Conservation (phyloP, 2,113 vertebrate genomes). For the Ochotona princeps region DNA sequence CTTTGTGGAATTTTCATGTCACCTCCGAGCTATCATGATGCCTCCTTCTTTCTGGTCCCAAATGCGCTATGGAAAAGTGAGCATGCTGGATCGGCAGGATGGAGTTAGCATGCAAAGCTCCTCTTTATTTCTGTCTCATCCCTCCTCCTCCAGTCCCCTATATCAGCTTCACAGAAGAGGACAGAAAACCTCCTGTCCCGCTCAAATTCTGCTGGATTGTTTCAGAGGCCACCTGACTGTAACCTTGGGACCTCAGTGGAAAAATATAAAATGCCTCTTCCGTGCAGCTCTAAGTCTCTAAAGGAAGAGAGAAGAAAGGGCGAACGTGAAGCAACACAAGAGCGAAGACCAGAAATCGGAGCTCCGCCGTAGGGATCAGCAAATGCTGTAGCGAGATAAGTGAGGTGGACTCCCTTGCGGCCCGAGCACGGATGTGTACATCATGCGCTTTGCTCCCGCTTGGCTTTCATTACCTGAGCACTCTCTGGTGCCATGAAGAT, state of each 20-base stretch:
- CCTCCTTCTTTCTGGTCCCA: too few relatives aligned
- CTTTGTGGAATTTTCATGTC: too few relatives aligned
- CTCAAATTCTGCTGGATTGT: neutral
- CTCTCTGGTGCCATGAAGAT: conserved; percentile 88
- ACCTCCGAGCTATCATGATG: too few relatives aligned
- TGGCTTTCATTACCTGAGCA: conserved; percentile 77
- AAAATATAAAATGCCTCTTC: neutral
- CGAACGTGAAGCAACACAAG: neutral
- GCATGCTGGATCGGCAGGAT: too few relatives aligned
- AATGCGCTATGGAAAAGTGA: too few relatives aligned
- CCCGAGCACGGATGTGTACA: accelerated
- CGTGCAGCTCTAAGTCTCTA: too few relatives aligned
- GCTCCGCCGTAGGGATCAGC: neutral
- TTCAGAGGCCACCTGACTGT: neutral
- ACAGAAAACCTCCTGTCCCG: too few relatives aligned
- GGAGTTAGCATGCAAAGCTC: too few relatives aligned
- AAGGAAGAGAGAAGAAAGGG: neutral
- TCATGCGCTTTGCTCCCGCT: neutral
- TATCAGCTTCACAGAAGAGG: neutral
- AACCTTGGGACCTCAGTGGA: neutral
- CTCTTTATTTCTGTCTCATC: too few relatives aligned
- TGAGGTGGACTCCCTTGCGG: neutral
- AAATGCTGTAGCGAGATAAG: neutral
- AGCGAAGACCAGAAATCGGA: neutral
- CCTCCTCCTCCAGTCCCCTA: too few relatives aligned